Evolutionary conservation across 2,888 invertebrate genomes (phyloP), one percentile per base, ranked within the genome.

Genomic region (Onthophagus sagittarius): DNA sequence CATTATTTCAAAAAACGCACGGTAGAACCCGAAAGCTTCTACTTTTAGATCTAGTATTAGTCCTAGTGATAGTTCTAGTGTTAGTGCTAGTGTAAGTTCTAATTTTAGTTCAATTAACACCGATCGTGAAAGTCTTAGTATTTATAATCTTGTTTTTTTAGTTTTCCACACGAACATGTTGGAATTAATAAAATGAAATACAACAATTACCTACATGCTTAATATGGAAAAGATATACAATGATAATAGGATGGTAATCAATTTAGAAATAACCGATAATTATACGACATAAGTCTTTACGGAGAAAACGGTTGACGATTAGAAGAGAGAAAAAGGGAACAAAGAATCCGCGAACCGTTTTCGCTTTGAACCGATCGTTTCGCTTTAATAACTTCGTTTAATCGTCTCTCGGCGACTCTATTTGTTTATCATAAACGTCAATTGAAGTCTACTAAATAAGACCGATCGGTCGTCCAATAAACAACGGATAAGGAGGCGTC

Each of bases 401-500:
- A 53, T 53, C 39, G 39, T 53, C 11, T 53, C 9, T 53, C 23
- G 67, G 32, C 32, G 67, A 31, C 67, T 67, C 67, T 67, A 67
- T 67, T 67, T 67, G 67, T 67, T 67, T 67, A 67, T 67, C 15
- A 15, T 67, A 31, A 32, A 32, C 67, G 67, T 67, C 67, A 23
- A n/a, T 67, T 23, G 67, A n/a, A 23, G 67, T 31, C 32, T 32
- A 31, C 23, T 67, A 32, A 67, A 67, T 67, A 67, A 67, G 67
- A 67, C 67, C 23, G 32, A 31, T 67, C 67, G 32, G 67, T n/a
- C 23, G 67, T 67, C 32, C 67, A 67, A 67, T 67, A 67, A 67
- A 67, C 67, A 67, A 31, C 67, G 32, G 32, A 67, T 67, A 67
- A 67, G 67, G 67, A 67, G 31, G 15, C 67, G 67, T 67, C 23